A percentile compares a stretch with the other conserved stretches of the same genome.
Conservation (phyloP, 2,113 vertebrate species). For the Ochotona princeps region DNA sequence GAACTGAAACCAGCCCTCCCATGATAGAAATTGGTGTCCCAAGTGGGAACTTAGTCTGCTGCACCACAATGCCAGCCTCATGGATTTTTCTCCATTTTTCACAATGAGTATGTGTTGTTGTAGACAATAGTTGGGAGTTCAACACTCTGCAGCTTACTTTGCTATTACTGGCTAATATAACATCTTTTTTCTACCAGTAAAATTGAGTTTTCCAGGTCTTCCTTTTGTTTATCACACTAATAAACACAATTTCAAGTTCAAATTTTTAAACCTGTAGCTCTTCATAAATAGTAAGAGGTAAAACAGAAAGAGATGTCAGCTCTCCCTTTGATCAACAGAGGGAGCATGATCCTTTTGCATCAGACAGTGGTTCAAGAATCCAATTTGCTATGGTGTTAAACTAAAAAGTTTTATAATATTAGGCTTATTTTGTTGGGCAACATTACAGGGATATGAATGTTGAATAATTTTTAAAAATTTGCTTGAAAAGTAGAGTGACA, state of each 20-base stretch:
- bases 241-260: background rate
- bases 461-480: no score
- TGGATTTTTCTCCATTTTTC: background rate
- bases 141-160: background rate
- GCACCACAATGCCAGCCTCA: no score
- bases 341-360: background rate
- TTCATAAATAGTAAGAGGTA: background rate
- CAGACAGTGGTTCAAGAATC: background rate
- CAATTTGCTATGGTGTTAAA: background rate
- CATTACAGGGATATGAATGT: no score
- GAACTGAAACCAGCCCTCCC: no score
- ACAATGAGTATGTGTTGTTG: background rate
- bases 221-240: background rate
- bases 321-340: conserved; percentile 11
- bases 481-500: no score
- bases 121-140: background rate
- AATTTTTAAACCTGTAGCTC: background rate
- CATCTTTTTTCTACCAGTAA: background rate
- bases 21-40: no score
- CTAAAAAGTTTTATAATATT: background rate
- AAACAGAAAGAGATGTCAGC: background rate
- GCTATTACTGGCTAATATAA: background rate
- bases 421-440: background rate
- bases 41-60: no score
- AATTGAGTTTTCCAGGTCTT: background rate